phyloP scores from a whole-genome alignment of 2,113 vertebrate genomes.

The Rhea americana region DNA sequence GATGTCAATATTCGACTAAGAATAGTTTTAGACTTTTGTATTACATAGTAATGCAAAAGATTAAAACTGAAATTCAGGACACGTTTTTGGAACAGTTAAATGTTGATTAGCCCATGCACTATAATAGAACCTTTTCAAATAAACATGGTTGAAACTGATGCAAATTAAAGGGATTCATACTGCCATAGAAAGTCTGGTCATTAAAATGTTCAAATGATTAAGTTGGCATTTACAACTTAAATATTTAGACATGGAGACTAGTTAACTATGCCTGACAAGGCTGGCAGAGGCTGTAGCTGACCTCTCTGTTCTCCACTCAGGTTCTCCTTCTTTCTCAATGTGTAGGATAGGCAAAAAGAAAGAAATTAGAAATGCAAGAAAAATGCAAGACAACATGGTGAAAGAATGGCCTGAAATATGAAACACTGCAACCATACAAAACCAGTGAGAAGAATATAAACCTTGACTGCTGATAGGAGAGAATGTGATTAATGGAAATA shows the following conservation, averaged over 20 bases:
- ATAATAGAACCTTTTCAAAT: background rate
- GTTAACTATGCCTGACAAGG: background rate
- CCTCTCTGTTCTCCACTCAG: background rate
- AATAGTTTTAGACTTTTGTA: background rate
- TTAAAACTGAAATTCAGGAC: background rate
- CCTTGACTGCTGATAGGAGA: background rate
- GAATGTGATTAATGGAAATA: background rate
- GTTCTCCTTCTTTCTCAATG: background rate
- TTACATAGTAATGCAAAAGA: background rate
- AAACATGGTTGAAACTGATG: background rate
- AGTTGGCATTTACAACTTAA: background rate
- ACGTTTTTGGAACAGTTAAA: background rate
- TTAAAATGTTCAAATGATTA: background rate
- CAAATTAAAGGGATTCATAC: background rate
- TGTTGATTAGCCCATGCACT: background rate
- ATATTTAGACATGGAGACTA: background rate
- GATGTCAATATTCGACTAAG: constrained; percentile 27
- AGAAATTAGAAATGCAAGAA: background rate
- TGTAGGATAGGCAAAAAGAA: background rate
- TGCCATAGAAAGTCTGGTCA: background rate
- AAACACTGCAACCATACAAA: background rate
- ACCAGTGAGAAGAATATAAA: background rate
- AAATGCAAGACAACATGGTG: background rate
- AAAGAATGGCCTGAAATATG: background rate
- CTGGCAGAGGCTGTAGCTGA: background rate